These are phyloP conservation scores for Diacarnus erythraeanus DNA, from an alignment of 37 sponge, comb jelly and placozoan genomes.

Conservation along the genomic window DNA sequence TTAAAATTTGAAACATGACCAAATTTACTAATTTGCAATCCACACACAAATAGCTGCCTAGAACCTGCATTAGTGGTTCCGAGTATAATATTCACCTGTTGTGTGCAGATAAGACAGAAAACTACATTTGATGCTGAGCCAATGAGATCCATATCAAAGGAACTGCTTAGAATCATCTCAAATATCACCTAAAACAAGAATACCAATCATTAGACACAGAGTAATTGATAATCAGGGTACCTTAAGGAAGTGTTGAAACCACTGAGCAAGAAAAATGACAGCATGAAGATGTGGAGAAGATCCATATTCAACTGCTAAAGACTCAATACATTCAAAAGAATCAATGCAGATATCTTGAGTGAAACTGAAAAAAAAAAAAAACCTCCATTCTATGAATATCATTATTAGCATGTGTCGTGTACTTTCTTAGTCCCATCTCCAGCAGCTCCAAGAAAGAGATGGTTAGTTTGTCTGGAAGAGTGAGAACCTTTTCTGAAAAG, in stretches of 20 bases:
- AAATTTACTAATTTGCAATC: no score
- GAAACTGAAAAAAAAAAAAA: conserved; percentile 19
- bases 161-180: conserved; percentile 38
- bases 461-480: conserved; percentile 17
- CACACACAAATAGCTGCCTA: conserved; percentile 8
- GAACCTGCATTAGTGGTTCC: not conserved
- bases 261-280: not conserved
- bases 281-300: conserved; percentile 2
- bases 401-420: not conserved
- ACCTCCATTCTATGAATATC: not conserved
- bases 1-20: no score
- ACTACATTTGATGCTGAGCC: conserved; percentile 12
- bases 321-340: conserved; percentile 25
- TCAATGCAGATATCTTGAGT: conserved; percentile 20
- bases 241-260: conserved; percentile 50
- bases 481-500: conserved; percentile 33
- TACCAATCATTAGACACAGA: not conserved
- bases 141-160: conserved; percentile 55
- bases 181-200: conserved; percentile 30
- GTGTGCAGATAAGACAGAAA: conserved; percentile 34
- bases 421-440: conserved; percentile 52
- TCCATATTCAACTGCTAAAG: conserved; percentile 21
- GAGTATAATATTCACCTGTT: conserved; percentile 34
- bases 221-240: not conserved
- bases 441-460: conserved; percentile 9